A percentile compares a stretch with the other conserved stretches of the same genome.
These are phyloP conservation scores for Callyntrura guangdongensis DNA, from an alignment of 2,888 invertebrate species.

Conservation along the genomic window DNA sequence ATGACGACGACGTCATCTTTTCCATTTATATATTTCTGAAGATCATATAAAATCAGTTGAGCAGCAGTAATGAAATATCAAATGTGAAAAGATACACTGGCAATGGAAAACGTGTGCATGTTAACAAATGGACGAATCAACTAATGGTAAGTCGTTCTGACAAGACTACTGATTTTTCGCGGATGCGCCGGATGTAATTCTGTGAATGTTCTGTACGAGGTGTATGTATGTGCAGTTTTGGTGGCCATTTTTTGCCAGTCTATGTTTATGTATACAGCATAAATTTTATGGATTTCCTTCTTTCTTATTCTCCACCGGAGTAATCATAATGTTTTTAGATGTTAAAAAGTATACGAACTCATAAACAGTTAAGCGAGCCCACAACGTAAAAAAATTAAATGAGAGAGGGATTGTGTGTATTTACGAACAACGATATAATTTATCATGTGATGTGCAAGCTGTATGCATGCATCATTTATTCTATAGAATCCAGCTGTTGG, in stretches of 20 bases:
- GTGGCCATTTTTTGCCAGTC: too few relatives aligned
- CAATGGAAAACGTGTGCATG: not conserved
- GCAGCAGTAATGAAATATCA: slow-evolving; percentile 27
- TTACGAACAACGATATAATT: too few relatives aligned
- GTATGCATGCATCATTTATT: too few relatives aligned
- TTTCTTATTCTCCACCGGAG: not conserved
- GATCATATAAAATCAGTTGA: slow-evolving; percentile 54
- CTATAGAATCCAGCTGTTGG: too few relatives aligned
- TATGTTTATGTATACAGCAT: not conserved
- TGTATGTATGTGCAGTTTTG: too few relatives aligned
- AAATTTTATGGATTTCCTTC: not conserved
- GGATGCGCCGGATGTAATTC: too few relatives aligned
- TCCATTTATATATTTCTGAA: slow-evolving; percentile 43
- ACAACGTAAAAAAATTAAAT: not conserved
- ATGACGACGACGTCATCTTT: slow-evolving; percentile 23
- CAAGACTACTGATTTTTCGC: too few relatives aligned
- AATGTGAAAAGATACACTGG: not conserved
- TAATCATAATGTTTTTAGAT: not conserved
- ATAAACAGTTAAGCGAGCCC: not conserved
- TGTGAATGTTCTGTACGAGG: too few relatives aligned
- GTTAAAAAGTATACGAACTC: not conserved
- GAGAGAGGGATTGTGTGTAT: too few relatives aligned
- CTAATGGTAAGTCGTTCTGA: too few relatives aligned
- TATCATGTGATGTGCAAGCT: too few relatives aligned
- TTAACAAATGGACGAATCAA: too few relatives aligned